Percentiles rank a stretch among this genome's conserved stretches.
phyloP scores from a whole-genome alignment of 2,888 invertebrate genomes.

The Sphecodes monilicornis region DNA sequence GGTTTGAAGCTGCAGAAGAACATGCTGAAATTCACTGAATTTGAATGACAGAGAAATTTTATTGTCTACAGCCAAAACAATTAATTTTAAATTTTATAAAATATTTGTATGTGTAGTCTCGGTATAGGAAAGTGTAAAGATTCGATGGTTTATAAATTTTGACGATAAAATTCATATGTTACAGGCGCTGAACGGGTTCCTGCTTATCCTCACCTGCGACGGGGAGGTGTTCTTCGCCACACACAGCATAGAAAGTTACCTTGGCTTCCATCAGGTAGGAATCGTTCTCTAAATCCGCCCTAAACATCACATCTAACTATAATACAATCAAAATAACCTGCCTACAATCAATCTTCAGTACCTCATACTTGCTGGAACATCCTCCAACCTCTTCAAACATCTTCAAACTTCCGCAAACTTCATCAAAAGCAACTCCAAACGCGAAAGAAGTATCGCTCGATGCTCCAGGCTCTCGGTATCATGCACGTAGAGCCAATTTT shows the following conservation, averaged over 20 bases:
- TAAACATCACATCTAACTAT: neutral
- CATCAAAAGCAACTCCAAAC: neutral
- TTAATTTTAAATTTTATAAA: too few species aligned
- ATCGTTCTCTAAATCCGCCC: neutral
- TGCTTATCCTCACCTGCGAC: conserved; percentile 99
- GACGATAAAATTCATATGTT: conserved; percentile 75
- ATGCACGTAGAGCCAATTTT: neutral
- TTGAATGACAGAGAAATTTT: too few species aligned
- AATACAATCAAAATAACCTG: neutral
- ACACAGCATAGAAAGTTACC: conserved; percentile 99
- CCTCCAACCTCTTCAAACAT: neutral
- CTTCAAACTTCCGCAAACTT: neutral
- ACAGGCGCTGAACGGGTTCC: conserved; percentile 99
- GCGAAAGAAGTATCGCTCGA: neutral
- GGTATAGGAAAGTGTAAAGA: too few species aligned
- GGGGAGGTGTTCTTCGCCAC: conserved; percentile 99
- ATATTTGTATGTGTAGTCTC: too few species aligned
- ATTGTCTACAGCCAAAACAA: too few species aligned
- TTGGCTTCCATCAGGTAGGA: conserved; percentile 99
- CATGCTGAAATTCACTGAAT: too few species aligned
- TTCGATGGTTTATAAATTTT: neutral
- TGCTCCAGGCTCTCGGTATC: neutral
- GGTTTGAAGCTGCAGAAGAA: too few species aligned
- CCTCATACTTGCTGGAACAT: neutral
- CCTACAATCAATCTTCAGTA: neutral